Evolutionary conservation across 2,888 invertebrate species (phyloP), one percentile per base, ranked within the genome.

Genomic region (Clostera curtula): DNA sequence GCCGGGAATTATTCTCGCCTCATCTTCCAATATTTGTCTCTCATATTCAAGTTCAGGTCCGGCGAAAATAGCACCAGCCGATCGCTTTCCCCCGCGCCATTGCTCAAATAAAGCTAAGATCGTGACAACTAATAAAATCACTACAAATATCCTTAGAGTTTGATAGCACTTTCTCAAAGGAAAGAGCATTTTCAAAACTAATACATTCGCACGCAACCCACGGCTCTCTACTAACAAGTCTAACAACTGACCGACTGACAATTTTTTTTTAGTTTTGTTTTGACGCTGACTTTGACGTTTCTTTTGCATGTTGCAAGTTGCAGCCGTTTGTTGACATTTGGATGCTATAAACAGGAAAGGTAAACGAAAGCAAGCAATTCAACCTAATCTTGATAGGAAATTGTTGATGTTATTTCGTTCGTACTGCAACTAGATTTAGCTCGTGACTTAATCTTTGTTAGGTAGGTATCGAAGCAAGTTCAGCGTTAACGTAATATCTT

Each of bases 1-100:
- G 2, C 89, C 89, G 3, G 86, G 83, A 8, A 90, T 80, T 30
- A 93, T 88, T 43, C 86, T 85, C 8, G 80, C 74, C 41, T 92
- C 88, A 56, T 93, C 90, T 28, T 85, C 80, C 11, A 65, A 59
- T 34, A 91, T 86, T 54, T 85, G 73, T 21, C 63, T 59, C 43
- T 89, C 89, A 25, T 55, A 76, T 2, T 65, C 60, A 0, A 50
- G 61, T 29, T 70, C 67, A 0, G 62, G 51, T 23, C 64, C 60
- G 2, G 48, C 31, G 10, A 26, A 52, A 7, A 57, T 52, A 2
- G 75, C 73, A 7, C 48, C 41, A 4, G 69, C 52, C 12, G 61
- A 43, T 2, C 66, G 64, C 36, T 59, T 69, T 5, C 80, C 79
- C 4, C 82, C 80, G 2, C 76, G 71, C 79, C 79, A 80, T 46